phyloP scores from a whole-genome alignment of 2,888 invertebrate genomes.

The Neocrepidodera transversa region DNA sequence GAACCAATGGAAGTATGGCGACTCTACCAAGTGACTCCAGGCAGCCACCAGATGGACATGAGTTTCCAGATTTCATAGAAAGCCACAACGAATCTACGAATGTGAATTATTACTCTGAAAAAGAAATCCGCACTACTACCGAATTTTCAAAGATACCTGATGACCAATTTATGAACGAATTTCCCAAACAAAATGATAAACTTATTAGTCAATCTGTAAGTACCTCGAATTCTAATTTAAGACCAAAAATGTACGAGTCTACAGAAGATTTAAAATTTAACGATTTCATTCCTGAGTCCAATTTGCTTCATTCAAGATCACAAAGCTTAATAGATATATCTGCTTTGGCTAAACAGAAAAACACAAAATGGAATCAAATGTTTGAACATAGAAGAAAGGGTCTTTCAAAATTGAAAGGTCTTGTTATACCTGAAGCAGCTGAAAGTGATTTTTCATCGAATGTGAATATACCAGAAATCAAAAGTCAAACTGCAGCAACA shows the following conservation, averaged over 20 bases:
- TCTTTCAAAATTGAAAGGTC: conserved; percentile 84
- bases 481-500: conserved; percentile 63
- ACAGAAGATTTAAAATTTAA: conserved; percentile 40
- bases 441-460: conserved; percentile 63
- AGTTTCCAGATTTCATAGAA: conserved; percentile 78
- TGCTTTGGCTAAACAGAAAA: conserved; percentile 47
- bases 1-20: conserved; percentile 61
- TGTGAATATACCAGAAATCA: conserved; percentile 83
- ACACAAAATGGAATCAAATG: conserved; percentile 71
- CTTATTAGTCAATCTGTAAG: conserved; percentile 37
- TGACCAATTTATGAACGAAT: conserved; percentile 31
- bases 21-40: conserved; percentile 69
- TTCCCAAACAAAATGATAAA: conserved; percentile 32
- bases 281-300: conserved; percentile 38
- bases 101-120: conserved; percentile 31
- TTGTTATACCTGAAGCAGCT: conserved; percentile 82
- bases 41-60: conserved; percentile 83
- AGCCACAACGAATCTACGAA: conserved; percentile 45
- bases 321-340: conserved; percentile 63
- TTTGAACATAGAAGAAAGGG: conserved; percentile 83
- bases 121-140: conserved; percentile 7
- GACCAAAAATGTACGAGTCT: conserved; percentile 42
- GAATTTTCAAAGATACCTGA: conserved; percentile 15
- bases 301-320: conserved; percentile 59
- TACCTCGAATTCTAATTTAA: conserved; percentile 48